Base-by-base conservation (phyloP, 2,888 invertebrate genomes). In the Rhingia rostrata region DNA sequence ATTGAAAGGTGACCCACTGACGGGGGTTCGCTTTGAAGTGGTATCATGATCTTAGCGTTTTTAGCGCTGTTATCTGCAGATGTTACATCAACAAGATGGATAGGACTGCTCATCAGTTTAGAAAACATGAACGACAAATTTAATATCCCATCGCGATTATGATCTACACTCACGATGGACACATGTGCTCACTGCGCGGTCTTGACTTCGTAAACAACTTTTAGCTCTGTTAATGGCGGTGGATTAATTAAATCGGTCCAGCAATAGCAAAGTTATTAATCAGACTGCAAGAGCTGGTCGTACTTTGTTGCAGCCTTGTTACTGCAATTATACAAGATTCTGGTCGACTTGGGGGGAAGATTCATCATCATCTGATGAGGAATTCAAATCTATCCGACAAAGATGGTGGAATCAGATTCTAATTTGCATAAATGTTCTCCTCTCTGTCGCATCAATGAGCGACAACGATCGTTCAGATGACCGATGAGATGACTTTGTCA, bases 211-310 rank as follows among this genome's bases (percentile, higher is more conserved):
- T 12, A 7, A 41, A 58, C 43, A 32, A 32, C 7, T 3, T 72
- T 56, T 14, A 14, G 37, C 33, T 12, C 12, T 4, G 45, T 32
- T 22, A 69, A 37, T 77, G 77, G 54, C 61, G 47, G 56, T 5
- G 22, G 30, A 30, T 70, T 72, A 72, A 78, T 78, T 78, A 78
- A 72, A 72, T 63, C 47, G n/a, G 33, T 43, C 14, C 33, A 9
- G 30, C 37, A 22, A 53, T 41, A 41, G 9, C 33, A 6, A 14
- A 30, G 37, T 51, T 43, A 72, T 43, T 58, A 49, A 43, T 47
- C 53, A 54, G 45, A 30, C 39, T 6, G 30, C 12, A 37, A 12
- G 30, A 3, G 7, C 32, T 22, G n/a, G 4, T 10, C 12, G 6
- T 12, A 74, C 60, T 67, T 67, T 75, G 66, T 75, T 66, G 58